Base-by-base conservation (phyloP, 1,140 invertebrate species). In the Drosophila insularis region DNA sequence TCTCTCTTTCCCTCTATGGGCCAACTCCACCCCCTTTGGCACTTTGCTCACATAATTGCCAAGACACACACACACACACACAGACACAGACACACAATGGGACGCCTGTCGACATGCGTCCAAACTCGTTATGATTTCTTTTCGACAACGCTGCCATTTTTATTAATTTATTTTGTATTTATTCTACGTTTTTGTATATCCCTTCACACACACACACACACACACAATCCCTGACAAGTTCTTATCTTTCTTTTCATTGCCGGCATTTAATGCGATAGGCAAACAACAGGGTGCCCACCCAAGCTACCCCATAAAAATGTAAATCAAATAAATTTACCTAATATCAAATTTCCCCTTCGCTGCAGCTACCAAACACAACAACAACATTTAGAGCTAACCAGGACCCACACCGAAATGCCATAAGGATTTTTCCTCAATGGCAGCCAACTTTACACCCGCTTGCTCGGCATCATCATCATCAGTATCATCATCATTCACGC, bases 261-360 rank as follows among this genome's bases (percentile, higher is more conserved):
- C 80, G 72, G 70, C 84, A 71, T 78, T 87, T 78, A 82, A 79
- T 80, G 80, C 78, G 84, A 89, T 89, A 89, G 89, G 84, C 80
- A 80, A 80, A 82, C 74, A 80, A 73, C 70, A 69, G 59, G 63
- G 58, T 5, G 43, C 32, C 55, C 67, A 59, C 62, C 61, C 55
- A 75, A 72, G 68, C 72, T 81, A 86, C 77, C 80, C 84, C 72
- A 89, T 89, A 89, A 89, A 89, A 89, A 89, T 89, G 84, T 89
- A 89, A 89, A 89, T 89, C 84, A 89, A 89, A 89, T 89, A 89
- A 89, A 89, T 89, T 89, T 89, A 89, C 80, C 84, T 89, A 89
- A 89, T 89, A 89, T 89, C 84, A 89, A 89, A 89, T 89, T 89
- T 89, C 84, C 84, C 84, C 80, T 87, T 77, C 55, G 56, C 11